Percentiles rank a stretch among this genome's conserved stretches.
phyloP scores from a whole-genome alignment of 2,888 invertebrate species.

The Brachyptera risi region DNA sequence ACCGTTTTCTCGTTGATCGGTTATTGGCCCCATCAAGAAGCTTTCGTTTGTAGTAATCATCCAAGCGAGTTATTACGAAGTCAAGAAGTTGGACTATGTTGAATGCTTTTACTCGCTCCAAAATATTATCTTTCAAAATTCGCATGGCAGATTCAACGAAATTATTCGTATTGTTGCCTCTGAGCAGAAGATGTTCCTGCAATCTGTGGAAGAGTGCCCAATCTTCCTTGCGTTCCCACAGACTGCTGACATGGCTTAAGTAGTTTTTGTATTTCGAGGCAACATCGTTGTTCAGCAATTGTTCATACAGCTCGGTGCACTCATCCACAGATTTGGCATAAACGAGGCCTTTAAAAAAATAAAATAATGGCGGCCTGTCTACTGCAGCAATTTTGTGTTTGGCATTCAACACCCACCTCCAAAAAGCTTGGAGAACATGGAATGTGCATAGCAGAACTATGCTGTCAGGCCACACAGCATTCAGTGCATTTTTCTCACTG shows the following conservation, averaged over 20 bases:
- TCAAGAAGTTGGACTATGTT: too few species aligned
- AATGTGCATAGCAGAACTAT: conserved; percentile 12
- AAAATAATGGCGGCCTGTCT: not conserved
- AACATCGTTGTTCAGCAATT: not conserved
- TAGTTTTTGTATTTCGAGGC: not conserved
- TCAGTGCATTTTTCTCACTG: conserved; percentile 4
- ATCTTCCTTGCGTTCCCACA: not conserved
- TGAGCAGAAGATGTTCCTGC: not conserved
- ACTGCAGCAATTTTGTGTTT: not conserved
- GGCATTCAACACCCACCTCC: conserved; percentile 5
- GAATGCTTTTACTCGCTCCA: too few species aligned
- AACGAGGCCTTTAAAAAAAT: not conserved
- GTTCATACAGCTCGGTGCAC: not conserved
- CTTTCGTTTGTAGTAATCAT: not conserved
- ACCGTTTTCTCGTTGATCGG: not conserved
- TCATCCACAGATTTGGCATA: not conserved
- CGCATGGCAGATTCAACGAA: too few species aligned
- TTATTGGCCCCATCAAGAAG: not conserved
- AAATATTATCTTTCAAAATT: too few species aligned
- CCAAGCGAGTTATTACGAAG: too few species aligned
- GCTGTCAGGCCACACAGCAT: not conserved
- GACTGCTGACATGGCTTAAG: not conserved
- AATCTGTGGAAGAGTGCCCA: not conserved
- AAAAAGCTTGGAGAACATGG: conserved; percentile 14
- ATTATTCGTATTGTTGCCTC: not conserved